Percentiles rank a stretch among this genome's conserved stretches.
Evolutionary conservation across 2,888 invertebrate species (phyloP).

Genomic region (Onchidella celtica): DNA sequence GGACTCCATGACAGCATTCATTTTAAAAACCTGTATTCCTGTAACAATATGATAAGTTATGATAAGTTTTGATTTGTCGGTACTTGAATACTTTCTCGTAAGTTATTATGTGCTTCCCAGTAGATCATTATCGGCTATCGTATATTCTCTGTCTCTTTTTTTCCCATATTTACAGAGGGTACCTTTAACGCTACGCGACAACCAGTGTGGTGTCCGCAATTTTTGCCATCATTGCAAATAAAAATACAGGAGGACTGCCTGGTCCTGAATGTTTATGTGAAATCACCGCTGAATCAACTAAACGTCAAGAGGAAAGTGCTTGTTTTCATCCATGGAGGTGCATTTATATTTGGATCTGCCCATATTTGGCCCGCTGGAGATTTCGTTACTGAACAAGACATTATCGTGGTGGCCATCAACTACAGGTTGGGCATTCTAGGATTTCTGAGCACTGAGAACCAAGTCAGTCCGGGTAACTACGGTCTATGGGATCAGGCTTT

Average conservation of each 20-base stretch:
- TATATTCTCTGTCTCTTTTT: too few species aligned
- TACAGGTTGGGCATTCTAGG: slow-evolving; percentile 49
- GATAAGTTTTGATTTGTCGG: too few species aligned
- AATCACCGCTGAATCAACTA: not conserved
- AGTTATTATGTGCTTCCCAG: too few species aligned
- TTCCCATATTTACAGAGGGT: too few species aligned
- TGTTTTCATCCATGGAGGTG: slow-evolving; percentile 51
- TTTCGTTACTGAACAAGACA: slow-evolving; percentile 35
- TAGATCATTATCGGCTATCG: too few species aligned
- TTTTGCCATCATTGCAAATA: not conserved
- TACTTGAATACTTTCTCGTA: too few species aligned
- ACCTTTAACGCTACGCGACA: too few species aligned
- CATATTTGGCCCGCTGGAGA: not conserved
- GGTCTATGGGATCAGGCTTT: slow-evolving; percentile 51
- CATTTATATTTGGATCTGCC: slow-evolving; percentile 20
- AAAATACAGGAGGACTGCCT: slow-evolving; percentile 8
- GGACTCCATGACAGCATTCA: too few species aligned
- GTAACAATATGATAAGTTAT: too few species aligned
- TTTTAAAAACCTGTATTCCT: too few species aligned
- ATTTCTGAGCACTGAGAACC: slow-evolving; percentile 40
- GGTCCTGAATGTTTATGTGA: not conserved
- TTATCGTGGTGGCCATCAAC: slow-evolving; percentile 48
- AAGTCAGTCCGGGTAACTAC: slow-evolving; percentile 47
- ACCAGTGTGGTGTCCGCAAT: too few species aligned
- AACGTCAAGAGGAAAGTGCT: slow-evolving; percentile 23